phyloP scores from a whole-genome alignment of 2,797 vertebrate genomes.

The Percopsis omiscomaycus region DNA sequence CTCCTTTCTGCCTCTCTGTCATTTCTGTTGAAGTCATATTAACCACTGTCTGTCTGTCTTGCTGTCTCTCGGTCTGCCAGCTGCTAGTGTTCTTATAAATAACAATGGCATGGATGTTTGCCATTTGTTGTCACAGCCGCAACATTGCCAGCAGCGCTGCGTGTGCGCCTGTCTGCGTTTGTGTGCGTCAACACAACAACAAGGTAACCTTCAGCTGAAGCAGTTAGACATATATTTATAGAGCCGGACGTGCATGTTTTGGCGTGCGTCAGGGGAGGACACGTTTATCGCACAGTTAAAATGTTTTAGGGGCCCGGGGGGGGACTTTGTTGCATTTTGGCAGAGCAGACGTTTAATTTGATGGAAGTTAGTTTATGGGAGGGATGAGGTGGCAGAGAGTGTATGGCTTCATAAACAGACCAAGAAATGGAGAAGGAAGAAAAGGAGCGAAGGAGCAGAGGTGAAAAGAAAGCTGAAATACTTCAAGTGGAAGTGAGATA shows the following conservation, averaged over 20 bases:
- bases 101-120: constrained; percentile 44
- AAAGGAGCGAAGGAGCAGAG: neutral
- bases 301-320: constrained; percentile 9
- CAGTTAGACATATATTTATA: constrained; percentile 45
- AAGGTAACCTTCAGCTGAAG: constrained; percentile 57
- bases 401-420: constrained; percentile 19
- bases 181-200: constrained; percentile 48
- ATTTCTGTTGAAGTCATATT: neutral
- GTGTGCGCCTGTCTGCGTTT: constrained; percentile 35
- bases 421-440: neutral
- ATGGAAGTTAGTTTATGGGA: constrained; percentile 32
- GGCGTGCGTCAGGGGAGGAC: constrained; percentile 9
- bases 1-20: neutral
- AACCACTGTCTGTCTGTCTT: neutral
- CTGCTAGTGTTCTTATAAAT: constrained; percentile 41
- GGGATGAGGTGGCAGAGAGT: constrained; percentile 10
- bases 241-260: constrained; percentile 31
- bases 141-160: constrained; percentile 51
- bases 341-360: constrained; percentile 36
- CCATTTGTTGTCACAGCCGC: constrained; percentile 50
- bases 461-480: neutral
- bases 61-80: constrained; percentile 19
- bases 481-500: neutral
- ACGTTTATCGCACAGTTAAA: constrained; percentile 34
- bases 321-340: constrained; percentile 32